Conservation (phyloP, 2,113 vertebrate genomes). For the Anguilla rostrata region DNA sequence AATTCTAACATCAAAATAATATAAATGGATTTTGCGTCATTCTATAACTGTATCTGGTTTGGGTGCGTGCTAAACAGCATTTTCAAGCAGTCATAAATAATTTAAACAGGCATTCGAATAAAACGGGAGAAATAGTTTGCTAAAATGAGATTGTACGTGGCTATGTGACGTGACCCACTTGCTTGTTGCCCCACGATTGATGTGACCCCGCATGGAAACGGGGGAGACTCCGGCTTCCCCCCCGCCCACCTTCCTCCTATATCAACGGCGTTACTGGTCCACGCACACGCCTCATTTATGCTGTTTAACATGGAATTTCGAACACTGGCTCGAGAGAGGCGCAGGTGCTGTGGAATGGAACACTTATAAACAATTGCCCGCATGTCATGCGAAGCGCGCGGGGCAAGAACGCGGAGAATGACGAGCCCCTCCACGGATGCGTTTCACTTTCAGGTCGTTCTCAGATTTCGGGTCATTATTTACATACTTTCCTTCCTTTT, state of each 20-base stretch:
- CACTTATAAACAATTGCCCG: background rate
- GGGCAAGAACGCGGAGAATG: background rate
- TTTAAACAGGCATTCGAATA: background rate
- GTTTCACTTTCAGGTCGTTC: background rate
- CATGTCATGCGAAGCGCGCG: background rate
- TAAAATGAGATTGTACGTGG: background rate
- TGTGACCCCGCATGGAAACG: background rate
- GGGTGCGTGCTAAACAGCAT: background rate
- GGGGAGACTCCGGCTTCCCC: background rate
- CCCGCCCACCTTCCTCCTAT: background rate
- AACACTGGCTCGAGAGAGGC: background rate
- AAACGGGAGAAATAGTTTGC: background rate
- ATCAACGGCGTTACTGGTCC: constrained; percentile 1
- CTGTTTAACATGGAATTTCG: background rate
- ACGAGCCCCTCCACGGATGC: background rate
- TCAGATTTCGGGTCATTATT: background rate
- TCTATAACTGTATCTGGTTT: background rate
- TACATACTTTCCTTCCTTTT: background rate
- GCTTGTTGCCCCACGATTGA: background rate
- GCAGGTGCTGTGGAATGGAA: no score
- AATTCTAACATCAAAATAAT: background rate
- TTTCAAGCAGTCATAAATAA: background rate
- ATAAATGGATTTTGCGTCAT: no score
- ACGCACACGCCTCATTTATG: constrained; percentile 15
- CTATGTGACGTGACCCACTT: background rate